Evolutionary conservation across 2,888 invertebrate genomes (phyloP).

Genomic region (Diplazon laetatorius): DNA sequence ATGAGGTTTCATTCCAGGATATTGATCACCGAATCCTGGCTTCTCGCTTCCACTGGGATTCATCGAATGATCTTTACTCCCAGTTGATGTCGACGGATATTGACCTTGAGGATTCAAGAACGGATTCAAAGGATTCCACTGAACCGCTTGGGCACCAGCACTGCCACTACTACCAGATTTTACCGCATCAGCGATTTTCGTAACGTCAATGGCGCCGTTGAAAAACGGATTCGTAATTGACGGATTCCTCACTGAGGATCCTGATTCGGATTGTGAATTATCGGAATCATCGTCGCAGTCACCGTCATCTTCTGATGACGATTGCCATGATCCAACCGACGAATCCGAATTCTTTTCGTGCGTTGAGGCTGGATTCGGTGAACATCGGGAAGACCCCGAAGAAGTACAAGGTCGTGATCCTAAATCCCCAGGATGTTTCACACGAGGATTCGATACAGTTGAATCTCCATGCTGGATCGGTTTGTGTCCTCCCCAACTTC

Average conservation of each 20-base stretch:
- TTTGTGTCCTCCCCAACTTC: conserved; percentile 5
- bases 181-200: background rate
- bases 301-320: background rate
- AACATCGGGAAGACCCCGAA: background rate
- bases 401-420: background rate
- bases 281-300: background rate
- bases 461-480: background rate
- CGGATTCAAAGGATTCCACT: background rate
- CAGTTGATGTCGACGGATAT: no score
- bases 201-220: background rate
- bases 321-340: background rate
- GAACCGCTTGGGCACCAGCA: background rate
- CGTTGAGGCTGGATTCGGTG: background rate
- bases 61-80: no score
- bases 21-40: no score
- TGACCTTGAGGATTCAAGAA: no score
- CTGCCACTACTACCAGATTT: background rate
- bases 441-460: background rate
- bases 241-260: background rate
- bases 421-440: background rate
- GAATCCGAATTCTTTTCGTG: background rate
- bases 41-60: no score
- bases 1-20: no score
- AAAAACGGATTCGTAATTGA: conserved; percentile 25
- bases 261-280: background rate